These are phyloP conservation scores for Bufotes viridis DNA, from an alignment of 2,797 vertebrate species.

Conservation along the genomic window DNA sequence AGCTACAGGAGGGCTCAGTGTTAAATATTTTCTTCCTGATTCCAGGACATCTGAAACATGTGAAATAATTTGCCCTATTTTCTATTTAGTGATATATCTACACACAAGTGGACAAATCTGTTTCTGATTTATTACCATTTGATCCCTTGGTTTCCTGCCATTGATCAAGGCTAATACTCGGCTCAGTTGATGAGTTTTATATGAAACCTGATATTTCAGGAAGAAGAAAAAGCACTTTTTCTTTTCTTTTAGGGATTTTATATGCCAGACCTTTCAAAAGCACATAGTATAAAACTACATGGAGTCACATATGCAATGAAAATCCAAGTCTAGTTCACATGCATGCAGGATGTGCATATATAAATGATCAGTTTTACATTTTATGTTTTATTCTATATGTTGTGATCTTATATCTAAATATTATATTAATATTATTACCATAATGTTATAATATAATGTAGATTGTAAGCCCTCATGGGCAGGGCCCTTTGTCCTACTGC, in stretches of 20 bases:
- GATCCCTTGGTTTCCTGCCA: constrained; percentile 96
- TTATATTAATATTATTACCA: not conserved
- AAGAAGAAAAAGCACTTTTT: constrained; percentile 77
- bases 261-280: constrained; percentile 67
- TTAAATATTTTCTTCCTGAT: constrained; percentile 64
- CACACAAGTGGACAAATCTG: constrained; percentile 80
- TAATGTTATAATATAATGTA: too few species aligned
- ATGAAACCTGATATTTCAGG: constrained; percentile 88
- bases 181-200: constrained; percentile 89
- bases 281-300: constrained; percentile 54
- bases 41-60: constrained; percentile 70
- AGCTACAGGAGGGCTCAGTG: constrained; percentile 19
- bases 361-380: not conserved
- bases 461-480: too few species aligned
- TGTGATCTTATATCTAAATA: not conserved
- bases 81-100: constrained; percentile 77
- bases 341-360: not conserved
- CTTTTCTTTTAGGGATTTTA: constrained; percentile 65
- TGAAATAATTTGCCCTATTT: constrained; percentile 77
- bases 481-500: too few species aligned
- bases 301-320: not conserved
- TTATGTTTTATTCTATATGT: not conserved
- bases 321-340: not conserved
- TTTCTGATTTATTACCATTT: constrained; percentile 95
- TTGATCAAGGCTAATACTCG: constrained; percentile 92